Evolutionary conservation across 1,140 invertebrate genomes (phyloP).

Genomic region (Leucophenga varia): DNA sequence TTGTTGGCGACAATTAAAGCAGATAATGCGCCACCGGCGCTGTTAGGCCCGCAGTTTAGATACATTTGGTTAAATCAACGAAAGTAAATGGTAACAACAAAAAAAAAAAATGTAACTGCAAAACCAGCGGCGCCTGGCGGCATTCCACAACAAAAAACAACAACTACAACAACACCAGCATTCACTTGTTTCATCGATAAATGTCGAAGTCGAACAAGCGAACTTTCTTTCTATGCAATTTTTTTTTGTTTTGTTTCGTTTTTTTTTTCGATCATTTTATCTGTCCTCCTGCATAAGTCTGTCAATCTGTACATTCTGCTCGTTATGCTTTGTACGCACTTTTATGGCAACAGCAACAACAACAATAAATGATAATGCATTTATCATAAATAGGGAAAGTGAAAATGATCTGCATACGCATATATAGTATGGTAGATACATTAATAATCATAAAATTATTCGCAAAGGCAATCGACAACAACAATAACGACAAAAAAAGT

Average conservation of each 20-base stretch:
- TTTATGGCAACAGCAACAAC: conserved; percentile 2
- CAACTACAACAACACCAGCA: conserved; percentile 4
- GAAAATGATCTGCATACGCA: conserved; percentile 12
- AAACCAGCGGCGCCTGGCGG: neutral
- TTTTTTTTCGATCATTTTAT: conserved; percentile 6
- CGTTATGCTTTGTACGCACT: neutral
- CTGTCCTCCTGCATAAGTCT: conserved; percentile 7
- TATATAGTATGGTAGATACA: too few relatives aligned
- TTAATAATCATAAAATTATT: too few relatives aligned
- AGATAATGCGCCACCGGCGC: conserved; percentile 36
- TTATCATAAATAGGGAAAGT: conserved; percentile 27
- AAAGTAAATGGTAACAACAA: neutral
- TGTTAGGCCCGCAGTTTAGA: conserved; percentile 17
- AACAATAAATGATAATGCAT: conserved; percentile 23
- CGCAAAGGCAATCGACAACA: too few relatives aligned
- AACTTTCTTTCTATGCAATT: conserved; percentile 33
- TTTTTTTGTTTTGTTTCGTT: conserved; percentile 13
- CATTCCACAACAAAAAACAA: neutral
- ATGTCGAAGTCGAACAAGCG: too few relatives aligned
- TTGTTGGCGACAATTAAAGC: conserved; percentile 33
- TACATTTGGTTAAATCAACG: conserved; percentile 1
- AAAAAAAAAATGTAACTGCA: neutral
- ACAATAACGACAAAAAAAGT: too few relatives aligned
- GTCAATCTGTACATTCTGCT: neutral
- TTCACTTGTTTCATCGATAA: conserved; percentile 30